Evolutionary conservation across 2,797 vertebrate genomes (phyloP).

Genomic region (Crotalus adamanteus): DNA sequence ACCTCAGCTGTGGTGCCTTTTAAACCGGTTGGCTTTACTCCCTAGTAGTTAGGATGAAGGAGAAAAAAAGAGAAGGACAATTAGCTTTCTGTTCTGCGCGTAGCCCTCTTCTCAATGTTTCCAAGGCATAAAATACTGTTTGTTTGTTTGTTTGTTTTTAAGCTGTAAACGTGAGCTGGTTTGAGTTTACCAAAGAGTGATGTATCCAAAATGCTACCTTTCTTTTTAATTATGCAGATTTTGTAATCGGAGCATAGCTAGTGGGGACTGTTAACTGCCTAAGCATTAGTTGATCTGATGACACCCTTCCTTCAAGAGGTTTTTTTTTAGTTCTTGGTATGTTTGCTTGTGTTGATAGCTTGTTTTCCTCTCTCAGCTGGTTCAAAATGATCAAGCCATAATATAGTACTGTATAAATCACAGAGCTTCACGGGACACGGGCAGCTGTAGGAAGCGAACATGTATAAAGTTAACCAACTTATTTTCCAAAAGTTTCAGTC

Average conservation of each 20-base stretch:
- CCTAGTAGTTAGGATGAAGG: conserved; percentile 31
- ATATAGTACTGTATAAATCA: conserved; percentile 67
- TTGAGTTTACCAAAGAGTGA: conserved; percentile 84
- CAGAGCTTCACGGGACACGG: conserved; percentile 53
- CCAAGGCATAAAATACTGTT: conserved; percentile 58
- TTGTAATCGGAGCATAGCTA: conserved; percentile 67
- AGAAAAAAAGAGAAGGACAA: conserved; percentile 41
- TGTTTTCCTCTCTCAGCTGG: conserved; percentile 59
- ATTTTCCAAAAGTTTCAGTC: not conserved
- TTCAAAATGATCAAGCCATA: conserved; percentile 75
- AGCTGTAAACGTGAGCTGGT: conserved; percentile 68
- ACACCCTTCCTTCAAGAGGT: conserved; percentile 32
- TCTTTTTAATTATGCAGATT: conserved; percentile 72
- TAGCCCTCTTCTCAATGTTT: conserved; percentile 58
- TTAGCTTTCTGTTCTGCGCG: conserved; percentile 59
- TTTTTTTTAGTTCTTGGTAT: conserved; percentile 35
- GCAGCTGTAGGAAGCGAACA: not conserved
- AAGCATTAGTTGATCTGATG: conserved; percentile 42
- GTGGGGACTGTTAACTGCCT: conserved; percentile 68
- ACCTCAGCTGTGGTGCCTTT: conserved; percentile 60
- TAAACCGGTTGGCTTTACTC: conserved; percentile 31
- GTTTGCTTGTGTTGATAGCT: conserved; percentile 50
- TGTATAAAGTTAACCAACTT: not conserved
- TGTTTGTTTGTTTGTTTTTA: conserved; percentile 40
- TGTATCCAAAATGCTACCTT: conserved; percentile 77